Conservation (phyloP, 2,797 vertebrate genomes). For the Vultur gryphus region DNA sequence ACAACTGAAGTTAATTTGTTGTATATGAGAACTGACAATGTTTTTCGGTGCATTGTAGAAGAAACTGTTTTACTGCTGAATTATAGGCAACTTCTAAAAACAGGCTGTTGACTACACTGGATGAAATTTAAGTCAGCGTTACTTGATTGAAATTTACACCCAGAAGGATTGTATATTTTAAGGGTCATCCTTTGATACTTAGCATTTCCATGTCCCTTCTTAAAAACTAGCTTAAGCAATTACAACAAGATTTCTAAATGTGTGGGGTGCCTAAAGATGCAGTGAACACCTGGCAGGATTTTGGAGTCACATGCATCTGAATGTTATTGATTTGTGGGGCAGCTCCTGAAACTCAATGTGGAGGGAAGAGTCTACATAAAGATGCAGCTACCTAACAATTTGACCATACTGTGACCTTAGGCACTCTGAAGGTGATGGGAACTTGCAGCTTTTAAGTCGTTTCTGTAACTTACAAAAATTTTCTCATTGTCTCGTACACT, state of each 20-base stretch:
- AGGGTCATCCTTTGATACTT: background rate
- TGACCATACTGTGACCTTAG: background rate
- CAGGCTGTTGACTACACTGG: background rate
- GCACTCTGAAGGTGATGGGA: background rate
- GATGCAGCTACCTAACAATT: background rate
- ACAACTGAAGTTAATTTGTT: background rate
- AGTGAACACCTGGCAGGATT: background rate
- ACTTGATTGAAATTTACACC: background rate
- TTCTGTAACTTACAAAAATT: background rate
- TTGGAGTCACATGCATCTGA: background rate
- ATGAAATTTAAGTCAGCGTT: background rate
- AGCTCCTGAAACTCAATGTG: fast-evolving
- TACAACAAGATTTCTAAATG: background rate
- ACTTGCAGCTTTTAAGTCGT: background rate
- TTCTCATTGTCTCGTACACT: background rate
- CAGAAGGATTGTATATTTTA: background rate
- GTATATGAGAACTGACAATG: background rate
- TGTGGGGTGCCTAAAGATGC: background rate
- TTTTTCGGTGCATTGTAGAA: background rate
- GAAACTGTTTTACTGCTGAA: background rate
- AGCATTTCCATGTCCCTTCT: background rate
- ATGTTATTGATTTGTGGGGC: background rate
- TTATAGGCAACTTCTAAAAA: background rate
- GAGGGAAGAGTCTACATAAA: background rate
- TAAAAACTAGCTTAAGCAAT: background rate